A percentile compares a stretch with the other conserved stretches of the same genome.
These are phyloP conservation scores for Pseudobourletiella spinata DNA, from an alignment of 1,140 invertebrate species.

Conservation along the genomic window DNA sequence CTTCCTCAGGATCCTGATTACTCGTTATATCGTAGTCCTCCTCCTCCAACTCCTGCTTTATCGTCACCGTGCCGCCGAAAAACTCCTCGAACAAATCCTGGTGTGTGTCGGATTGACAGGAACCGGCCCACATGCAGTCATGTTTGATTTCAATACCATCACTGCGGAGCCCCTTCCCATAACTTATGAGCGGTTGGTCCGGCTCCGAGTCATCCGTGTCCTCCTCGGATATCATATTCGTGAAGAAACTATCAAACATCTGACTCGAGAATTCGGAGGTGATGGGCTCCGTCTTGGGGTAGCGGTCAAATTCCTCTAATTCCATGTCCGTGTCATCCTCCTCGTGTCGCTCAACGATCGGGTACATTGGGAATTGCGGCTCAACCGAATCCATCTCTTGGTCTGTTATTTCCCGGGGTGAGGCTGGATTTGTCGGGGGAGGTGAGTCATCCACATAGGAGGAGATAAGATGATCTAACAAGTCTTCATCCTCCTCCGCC, in stretches of 20 bases:
- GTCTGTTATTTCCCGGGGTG: constrained; percentile 18
- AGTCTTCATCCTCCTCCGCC: constrained; percentile 13
- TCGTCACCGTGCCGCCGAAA: not conserved
- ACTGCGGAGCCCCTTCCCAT: not conserved
- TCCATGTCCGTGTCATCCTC: not conserved
- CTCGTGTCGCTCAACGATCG: not conserved
- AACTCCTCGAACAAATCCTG: constrained; percentile 3
- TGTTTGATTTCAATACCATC: constrained; percentile 21
- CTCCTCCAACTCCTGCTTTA: not conserved
- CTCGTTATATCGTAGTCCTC: not conserved
- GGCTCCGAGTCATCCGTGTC: not conserved
- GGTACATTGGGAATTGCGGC: not conserved
- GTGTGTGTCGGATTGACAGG: constrained; percentile 9
- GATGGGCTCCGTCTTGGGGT: constrained; percentile 8
- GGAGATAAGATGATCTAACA: not conserved
- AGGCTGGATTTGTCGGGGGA: constrained; percentile 33
- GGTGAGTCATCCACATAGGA: constrained; percentile 21
- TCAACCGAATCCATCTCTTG: constrained; percentile 6
- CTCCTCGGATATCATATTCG: not conserved
- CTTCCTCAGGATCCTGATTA: constrained; percentile 4
- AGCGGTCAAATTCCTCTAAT: not conserved
- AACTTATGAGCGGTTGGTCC: not conserved
- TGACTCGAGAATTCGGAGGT: not conserved
- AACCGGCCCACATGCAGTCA: constrained; percentile 34
- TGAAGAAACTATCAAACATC: constrained; percentile 4